Conservation (phyloP, 2,113 vertebrate species). For the Neofelis nebulosa region DNA sequence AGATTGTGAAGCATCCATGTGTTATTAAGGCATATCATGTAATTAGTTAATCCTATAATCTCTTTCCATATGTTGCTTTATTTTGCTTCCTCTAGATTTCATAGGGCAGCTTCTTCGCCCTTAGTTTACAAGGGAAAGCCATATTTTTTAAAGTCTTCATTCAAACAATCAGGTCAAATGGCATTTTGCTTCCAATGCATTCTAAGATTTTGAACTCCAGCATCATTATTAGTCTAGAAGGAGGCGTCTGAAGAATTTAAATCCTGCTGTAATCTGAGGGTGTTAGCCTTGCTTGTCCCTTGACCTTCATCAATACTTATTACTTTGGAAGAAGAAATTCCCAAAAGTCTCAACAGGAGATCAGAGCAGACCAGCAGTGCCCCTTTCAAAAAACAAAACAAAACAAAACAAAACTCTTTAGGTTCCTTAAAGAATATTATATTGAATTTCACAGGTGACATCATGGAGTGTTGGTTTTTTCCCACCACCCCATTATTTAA, state of each 20-base stretch:
- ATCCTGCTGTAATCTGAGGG: background rate
- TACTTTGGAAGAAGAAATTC: background rate
- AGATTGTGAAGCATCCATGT: conserved; percentile 77
- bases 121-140: background rate
- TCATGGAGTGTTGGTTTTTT: background rate
- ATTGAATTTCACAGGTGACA: background rate
- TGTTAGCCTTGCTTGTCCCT: background rate
- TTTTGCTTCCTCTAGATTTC: conserved; percentile 72
- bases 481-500: background rate
- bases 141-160: background rate
- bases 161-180: conserved; percentile 55
- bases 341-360: background rate
- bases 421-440: background rate
- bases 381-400: background rate
- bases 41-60: conserved; percentile 91
- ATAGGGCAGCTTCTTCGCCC: conserved; percentile 23
- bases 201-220: background rate
- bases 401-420: background rate
- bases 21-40: conserved; percentile 84
- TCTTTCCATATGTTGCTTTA: conserved; percentile 89
- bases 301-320: background rate
- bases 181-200: background rate
- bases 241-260: conserved; percentile 34
- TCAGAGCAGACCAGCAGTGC: background rate
- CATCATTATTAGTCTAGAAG: background rate